Percentiles rank a stretch among this genome's conserved stretches.
Evolutionary conservation across 2,888 invertebrate species (phyloP).

Genomic region (Hedya salicella): DNA sequence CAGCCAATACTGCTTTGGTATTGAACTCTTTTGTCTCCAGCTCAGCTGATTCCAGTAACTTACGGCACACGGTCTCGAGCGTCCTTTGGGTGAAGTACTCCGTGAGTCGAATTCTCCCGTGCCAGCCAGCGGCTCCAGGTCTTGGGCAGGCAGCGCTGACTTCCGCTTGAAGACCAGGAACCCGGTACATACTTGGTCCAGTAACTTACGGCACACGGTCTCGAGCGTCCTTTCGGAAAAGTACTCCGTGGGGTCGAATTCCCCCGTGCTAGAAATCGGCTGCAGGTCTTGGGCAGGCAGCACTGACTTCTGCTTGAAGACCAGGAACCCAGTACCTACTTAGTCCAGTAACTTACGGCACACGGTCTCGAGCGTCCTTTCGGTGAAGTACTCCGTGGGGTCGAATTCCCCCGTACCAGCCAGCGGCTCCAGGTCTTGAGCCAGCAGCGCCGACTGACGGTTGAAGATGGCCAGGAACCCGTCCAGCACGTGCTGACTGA

Average conservation of each 20-base stretch:
- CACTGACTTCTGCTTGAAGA: no score
- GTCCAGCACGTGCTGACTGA: conserved; percentile 55
- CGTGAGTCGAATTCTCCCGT: conserved; percentile 53
- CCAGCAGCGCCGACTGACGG: conserved; percentile 50
- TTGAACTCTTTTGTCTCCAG: no score
- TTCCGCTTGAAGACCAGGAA: conserved; percentile 57
- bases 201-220: conserved; percentile 47
- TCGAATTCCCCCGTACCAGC: conserved; percentile 52
- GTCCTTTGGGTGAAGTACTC: conserved; percentile 49
- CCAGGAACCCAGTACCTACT: no score
- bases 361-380: conserved; percentile 54
- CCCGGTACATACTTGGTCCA: no score
- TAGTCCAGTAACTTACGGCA: conserved; percentile 54
- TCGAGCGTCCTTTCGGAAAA: conserved; percentile 47
- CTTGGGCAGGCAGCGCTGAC: conserved; percentile 50
- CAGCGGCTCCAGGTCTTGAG: conserved; percentile 46
- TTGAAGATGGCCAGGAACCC: conserved; percentile 58
- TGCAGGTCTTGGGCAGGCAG: no score
- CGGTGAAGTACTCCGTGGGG: conserved; percentile 49
- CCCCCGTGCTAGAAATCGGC: conserved; percentile 45
- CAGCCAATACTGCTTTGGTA: no score
- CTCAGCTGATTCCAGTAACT: no score
- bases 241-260: no score
- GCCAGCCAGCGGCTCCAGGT: conserved; percentile 46
- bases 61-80: conserved; percentile 57